phyloP scores from a whole-genome alignment of 2,797 vertebrate species.

The Danio jaintianensis region DNA sequence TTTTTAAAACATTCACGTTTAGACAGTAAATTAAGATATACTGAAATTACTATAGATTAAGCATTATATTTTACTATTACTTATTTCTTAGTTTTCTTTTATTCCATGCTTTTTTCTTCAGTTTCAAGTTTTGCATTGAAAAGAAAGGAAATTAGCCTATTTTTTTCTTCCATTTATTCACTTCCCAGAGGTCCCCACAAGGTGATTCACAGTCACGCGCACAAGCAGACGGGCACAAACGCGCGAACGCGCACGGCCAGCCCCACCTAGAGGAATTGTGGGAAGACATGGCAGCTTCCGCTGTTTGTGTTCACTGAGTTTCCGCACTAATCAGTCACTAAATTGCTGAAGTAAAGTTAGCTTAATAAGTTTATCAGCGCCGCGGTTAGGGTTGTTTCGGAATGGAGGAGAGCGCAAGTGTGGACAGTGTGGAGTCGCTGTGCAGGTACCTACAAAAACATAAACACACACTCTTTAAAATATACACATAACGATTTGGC shows the following conservation, averaged over 20 bases:
- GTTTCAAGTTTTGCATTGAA: too few species aligned
- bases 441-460: slow-evolving; percentile 31
- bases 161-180: too few species aligned
- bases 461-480: neutral
- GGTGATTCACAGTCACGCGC: neutral
- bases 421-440: slow-evolving; percentile 67
- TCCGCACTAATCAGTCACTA: neutral
- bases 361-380: neutral
- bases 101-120: too few species aligned
- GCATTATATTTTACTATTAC: too few species aligned
- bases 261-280: slow-evolving; percentile 56
- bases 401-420: slow-evolving; percentile 37
- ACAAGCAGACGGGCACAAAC: neutral
- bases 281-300: slow-evolving; percentile 84
- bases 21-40: too few species aligned
- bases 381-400: neutral
- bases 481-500: neutral
- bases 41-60: too few species aligned
- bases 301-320: slow-evolving; percentile 64
- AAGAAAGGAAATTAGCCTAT: too few species aligned
- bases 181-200: neutral
- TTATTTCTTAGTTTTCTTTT: too few species aligned
- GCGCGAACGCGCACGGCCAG: neutral
- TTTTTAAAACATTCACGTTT: too few species aligned
- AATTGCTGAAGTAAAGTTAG: neutral